Evolutionary conservation across 2,888 invertebrate genomes (phyloP).

Genomic region (Tetranychus truncatus): DNA sequence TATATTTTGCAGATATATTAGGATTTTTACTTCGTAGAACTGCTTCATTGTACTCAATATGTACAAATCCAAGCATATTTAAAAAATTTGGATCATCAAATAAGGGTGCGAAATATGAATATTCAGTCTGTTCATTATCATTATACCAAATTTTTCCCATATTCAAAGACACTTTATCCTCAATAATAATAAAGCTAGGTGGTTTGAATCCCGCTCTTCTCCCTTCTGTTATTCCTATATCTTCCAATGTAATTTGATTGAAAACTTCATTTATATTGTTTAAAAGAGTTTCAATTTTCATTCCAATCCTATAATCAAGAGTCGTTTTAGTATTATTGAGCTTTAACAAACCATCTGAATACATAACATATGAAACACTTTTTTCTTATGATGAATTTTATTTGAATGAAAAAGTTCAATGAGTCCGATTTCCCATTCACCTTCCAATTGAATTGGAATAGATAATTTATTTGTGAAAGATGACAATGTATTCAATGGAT

Average conservation of each 20-base stretch:
- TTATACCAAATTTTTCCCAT: neutral
- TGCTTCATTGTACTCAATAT: neutral
- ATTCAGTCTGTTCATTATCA: neutral
- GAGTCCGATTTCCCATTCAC: neutral
- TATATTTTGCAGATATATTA: neutral
- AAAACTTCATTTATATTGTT: no score
- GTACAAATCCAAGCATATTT: neutral
- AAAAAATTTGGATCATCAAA: neutral
- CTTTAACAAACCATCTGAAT: no score
- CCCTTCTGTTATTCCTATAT: no score
- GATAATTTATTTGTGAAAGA: neutral
- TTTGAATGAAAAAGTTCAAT: neutral
- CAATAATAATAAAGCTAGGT: no score
- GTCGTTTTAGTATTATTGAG: no score
- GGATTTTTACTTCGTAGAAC: neutral
- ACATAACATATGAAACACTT: neutral
- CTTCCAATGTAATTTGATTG: no score
- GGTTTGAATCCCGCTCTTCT: no score
- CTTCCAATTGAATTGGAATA: neutral
- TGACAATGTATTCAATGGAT: neutral
- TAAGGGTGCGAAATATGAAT: neutral
- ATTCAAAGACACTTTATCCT: neutral
- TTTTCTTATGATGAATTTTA: neutral
- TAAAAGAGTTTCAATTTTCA: no score
- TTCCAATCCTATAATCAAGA: no score